These are phyloP conservation scores for Pogonomyrmex barbatus DNA, from an alignment of 1,140 invertebrate species.

Conservation along the genomic window DNA sequence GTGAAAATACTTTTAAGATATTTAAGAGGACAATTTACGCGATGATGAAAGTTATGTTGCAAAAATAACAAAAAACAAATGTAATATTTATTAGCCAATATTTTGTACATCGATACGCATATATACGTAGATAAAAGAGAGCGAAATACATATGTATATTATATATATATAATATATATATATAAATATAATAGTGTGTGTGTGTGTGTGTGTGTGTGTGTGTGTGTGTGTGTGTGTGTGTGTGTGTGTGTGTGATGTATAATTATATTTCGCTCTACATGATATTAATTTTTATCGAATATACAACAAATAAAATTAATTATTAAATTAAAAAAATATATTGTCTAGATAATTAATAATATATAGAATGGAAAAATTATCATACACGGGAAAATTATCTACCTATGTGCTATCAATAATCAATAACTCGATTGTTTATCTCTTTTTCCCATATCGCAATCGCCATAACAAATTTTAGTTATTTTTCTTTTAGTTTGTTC, in stretches of 20 bases:
- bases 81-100: not conserved
- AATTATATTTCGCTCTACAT: too few species aligned
- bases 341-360: not conserved
- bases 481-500: not conserved
- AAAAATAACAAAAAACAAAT: not conserved
- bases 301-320: not conserved
- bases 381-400: not conserved
- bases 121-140: too few species aligned
- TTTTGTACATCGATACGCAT: not conserved
- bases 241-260: too few species aligned
- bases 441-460: not conserved
- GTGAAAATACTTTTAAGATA: not conserved
- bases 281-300: too few species aligned
- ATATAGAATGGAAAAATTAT: not conserved
- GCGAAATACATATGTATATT: too few species aligned
- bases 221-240: too few species aligned
- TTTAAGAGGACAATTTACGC: not conserved
- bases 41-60: not conserved
- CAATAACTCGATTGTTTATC: conserved; percentile 1
- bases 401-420: not conserved
- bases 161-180: not conserved
- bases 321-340: conserved; percentile 6
- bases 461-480: not conserved
- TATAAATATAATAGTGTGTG: not conserved
- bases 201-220: too few species aligned